Evolutionary conservation across 2,797 vertebrate genomes (phyloP), one percentile per base, ranked within the genome.

Genomic region (Enteromius argenteus): DNA sequence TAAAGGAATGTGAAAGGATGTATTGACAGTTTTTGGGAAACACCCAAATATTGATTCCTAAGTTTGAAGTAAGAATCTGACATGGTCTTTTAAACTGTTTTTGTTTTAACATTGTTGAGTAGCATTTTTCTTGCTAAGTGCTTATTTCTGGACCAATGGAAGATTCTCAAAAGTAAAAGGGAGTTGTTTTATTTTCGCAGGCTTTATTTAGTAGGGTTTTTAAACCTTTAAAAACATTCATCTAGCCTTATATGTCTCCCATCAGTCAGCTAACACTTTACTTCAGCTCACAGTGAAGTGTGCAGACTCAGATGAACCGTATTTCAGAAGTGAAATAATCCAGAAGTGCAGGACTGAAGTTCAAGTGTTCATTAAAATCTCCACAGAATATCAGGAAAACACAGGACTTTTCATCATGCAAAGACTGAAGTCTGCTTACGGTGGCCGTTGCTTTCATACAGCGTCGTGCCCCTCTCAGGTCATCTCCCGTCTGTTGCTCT

Each of bases 121-220:
- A 82, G 84, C 88, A 86, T 86, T 64, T 88, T 35, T 90, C 60
- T 11, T 44, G 42, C 42, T 89, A 7, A 19, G 84, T 83, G 84
- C 87, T 84, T 87, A 83, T 90, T 90, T 85, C 88, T 92, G 92
- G 93, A 94, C 93, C 93, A 92, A 87, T 84, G 86, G 84, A 87
- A 84, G 67, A 87, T 87, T 46, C 49, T 46, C 73, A 44, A 39
- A 81, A 49, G 13, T 53, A 79, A 87, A 82, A 60, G 86, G 78
- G 84, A 84, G 84, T 68, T 77, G 15, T 17, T 27, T 81, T 42
- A 72, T 32, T 23, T 30, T 35, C 44, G 17, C 27, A 8, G 19
- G 44, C 69, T 73, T 67, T 69, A 39, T 73, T 64, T 71, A n/a
- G 68, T 53, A 3, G 27, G 27, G 32, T n/a, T 19, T 79, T 76